Evolutionary conservation across 2,797 vertebrate genomes (phyloP).

Genomic region (Xerus rutilus): DNA sequence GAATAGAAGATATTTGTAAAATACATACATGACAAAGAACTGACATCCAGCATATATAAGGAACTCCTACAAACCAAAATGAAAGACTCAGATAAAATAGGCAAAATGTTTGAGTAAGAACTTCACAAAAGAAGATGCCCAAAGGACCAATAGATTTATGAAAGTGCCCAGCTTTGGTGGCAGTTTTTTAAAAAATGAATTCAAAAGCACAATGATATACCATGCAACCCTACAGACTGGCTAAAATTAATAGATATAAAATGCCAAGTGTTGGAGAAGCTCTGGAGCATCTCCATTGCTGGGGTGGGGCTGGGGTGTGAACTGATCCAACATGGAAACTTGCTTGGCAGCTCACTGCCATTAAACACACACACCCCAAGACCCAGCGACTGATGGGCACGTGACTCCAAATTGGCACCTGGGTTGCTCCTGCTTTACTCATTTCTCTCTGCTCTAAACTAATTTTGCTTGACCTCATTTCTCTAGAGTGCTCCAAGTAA

Average conservation of each 20-base stretch:
- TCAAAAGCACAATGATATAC: neutral
- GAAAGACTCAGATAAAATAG: neutral
- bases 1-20: constrained; percentile 18
- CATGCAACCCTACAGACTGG: neutral
- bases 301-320: no score
- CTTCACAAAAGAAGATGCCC: neutral
- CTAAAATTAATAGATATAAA: neutral
- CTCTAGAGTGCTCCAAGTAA: neutral
- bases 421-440: neutral
- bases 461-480: neutral
- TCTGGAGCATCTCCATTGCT: neutral
- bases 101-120: neutral
- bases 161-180: neutral
- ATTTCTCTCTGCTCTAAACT: neutral
- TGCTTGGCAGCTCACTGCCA: neutral
- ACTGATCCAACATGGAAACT: neutral
- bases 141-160: neutral
- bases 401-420: neutral
- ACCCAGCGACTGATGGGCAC: neutral
- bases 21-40: neutral
- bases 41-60: neutral
- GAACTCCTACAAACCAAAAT: neutral
- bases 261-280: no score
- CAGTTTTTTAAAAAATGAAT: neutral
- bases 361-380: neutral